A percentile compares a stretch with the other conserved stretches of the same genome.
phyloP scores from a whole-genome alignment of 2,797 vertebrate genomes.

The Buceros bicornis region DNA sequence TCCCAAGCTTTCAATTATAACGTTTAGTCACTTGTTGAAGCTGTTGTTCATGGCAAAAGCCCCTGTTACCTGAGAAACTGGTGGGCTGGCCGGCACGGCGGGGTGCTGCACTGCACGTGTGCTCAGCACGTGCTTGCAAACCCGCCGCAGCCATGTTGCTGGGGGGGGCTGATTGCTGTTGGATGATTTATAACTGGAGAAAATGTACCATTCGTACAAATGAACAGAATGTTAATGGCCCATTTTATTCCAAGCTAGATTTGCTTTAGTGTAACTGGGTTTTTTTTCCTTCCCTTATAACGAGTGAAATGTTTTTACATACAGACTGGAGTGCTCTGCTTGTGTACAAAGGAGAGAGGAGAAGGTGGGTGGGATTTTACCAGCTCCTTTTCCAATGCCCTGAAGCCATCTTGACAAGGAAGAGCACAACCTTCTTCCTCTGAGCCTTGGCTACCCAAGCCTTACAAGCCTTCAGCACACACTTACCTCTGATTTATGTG shows the following conservation, averaged over 20 bases:
- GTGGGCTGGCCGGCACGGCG: neutral
- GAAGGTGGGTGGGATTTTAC: neutral
- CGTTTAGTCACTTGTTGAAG: constrained; percentile 54
- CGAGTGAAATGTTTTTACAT: neutral
- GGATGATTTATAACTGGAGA: neutral
- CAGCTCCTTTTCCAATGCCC: neutral
- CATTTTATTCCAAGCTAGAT: neutral
- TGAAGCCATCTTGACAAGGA: neutral
- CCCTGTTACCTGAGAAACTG: constrained; percentile 62
- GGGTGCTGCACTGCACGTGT: neutral
- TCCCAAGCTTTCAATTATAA: neutral
- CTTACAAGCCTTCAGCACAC: neutral
- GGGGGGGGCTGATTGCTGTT: neutral
- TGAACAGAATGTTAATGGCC: neutral
- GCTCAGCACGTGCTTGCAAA: neutral
- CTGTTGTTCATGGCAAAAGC: constrained; percentile 15
- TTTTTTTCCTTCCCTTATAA: neutral
- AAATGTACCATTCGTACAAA: neutral
- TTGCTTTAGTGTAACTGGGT: neutral
- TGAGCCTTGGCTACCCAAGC: neutral
- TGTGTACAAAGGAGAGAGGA: neutral
- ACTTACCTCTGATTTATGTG: neutral
- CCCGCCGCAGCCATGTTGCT: rapidly evolving
- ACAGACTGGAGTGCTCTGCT: neutral
- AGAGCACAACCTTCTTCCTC: neutral